Base-by-base conservation (phyloP, 2,113 vertebrate species). In the Corynorhinus townsendii region DNA sequence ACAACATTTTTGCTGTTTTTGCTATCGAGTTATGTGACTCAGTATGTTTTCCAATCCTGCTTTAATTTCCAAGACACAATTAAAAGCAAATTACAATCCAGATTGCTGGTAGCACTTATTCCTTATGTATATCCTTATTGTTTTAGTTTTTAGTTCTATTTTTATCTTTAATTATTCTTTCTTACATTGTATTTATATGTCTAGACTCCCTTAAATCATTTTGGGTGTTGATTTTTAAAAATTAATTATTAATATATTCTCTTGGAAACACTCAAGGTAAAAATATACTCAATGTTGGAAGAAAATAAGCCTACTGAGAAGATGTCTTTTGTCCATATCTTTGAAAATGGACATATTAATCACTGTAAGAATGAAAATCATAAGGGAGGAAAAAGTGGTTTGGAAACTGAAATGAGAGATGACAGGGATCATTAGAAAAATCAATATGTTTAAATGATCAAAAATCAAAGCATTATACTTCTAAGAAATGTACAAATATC, bases 351-450 rank as follows among this genome's bases (percentile, higher is more conserved):
- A 54, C 33, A 28, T 86, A 95, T 93, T 96, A 93, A 93, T 95
- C 91, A 96, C 38, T 86, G 2, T 14, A 89, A 81, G 66, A 96
- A 85, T 33, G 52, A 92, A 93, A 86, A 69, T 59, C 54, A 71
- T 82, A 45, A 33, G 64, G 69, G 40, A 96, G 75, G n/a, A 91
- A 89, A 93, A 40, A 47, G 52, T 72, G 52, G 49, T 72, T 89
- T 80, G 90, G 73, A 89, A 91, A 94, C 71, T 77, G 45, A 97
- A 72, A 87, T 86, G 75, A 56, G 19, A 71, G 66, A 76, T 96
- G 94, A 93, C 89, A 96, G 93, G 4, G 96, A 97, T 97, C 93
- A 91, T 91, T 97, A 93, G 49, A 84, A 96, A 96, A 95, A 94
- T 97, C 94, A 83, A 94, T 95, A 83, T 54, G 11, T n/a, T 90